A percentile compares a stretch with the other conserved stretches of the same genome.
phyloP scores from a whole-genome alignment of 2,888 invertebrate species.

The Drosophila aldrichi region DNA sequence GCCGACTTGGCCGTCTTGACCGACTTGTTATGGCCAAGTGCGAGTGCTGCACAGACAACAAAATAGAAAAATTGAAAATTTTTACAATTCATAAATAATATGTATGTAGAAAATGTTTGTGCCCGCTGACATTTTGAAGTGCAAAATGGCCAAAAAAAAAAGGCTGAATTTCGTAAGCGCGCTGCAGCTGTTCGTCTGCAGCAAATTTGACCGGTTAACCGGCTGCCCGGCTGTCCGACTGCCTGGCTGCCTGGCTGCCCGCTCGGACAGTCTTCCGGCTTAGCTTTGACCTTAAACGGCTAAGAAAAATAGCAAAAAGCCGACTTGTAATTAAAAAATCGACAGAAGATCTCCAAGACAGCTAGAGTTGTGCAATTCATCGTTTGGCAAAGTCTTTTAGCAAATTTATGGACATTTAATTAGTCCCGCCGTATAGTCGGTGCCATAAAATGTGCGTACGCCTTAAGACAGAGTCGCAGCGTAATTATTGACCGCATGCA shows the following conservation, averaged over 20 bases:
- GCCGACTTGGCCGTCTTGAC: slow-evolving; percentile 63
- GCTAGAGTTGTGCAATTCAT: slow-evolving; percentile 52
- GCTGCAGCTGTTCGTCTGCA: slow-evolving; percentile 50
- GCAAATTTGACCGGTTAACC: slow-evolving; percentile 9
- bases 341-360: slow-evolving; percentile 63
- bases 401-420: slow-evolving; percentile 60
- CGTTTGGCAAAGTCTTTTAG: slow-evolving; percentile 12
- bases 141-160: slow-evolving; percentile 57
- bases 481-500: slow-evolving; percentile 14
- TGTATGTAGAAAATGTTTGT: slow-evolving; percentile 69
- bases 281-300: slow-evolving; percentile 73
- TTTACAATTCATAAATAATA: slow-evolving; percentile 76
- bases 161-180: slow-evolving; percentile 63
- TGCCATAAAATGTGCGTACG: slow-evolving; percentile 45
- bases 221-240: slow-evolving; percentile 13
- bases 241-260: slow-evolving; percentile 7
- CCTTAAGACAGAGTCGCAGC: slow-evolving; percentile 1
- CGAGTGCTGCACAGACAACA: slow-evolving; percentile 42
- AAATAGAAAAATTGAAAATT: slow-evolving; percentile 46
- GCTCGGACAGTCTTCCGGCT: slow-evolving; percentile 68
- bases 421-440: slow-evolving; percentile 34
- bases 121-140: slow-evolving; percentile 76
- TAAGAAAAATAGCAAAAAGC: slow-evolving; percentile 51
- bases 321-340: slow-evolving; percentile 68
- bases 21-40: slow-evolving; percentile 82